Base-by-base conservation (phyloP, 2,113 vertebrate genomes). In the Oriolus oriolus region DNA sequence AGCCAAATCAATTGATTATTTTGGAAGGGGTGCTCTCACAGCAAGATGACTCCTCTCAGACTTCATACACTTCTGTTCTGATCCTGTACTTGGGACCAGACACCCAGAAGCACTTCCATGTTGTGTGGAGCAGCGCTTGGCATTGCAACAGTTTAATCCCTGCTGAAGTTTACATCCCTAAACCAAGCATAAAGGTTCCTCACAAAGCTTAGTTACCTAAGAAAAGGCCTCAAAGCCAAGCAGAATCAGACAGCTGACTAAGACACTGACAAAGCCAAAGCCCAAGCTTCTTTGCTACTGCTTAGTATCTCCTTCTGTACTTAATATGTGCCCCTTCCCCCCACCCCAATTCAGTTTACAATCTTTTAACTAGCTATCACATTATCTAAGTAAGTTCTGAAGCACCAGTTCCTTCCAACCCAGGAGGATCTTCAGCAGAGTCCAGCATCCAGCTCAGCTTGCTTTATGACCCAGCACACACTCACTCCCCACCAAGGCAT, bases 391-490 rank as follows among this genome's bases (percentile, higher is more conserved):
- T 3, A 74, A 47, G 47, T 27, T 54, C 41, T 45, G 39, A 89
- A 92, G 42, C 1, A 4, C 27, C 50, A 27, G 23, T 4, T 80
- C 47, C 76, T 88, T 47, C n/a, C 42, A 53, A 23, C 0, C 3
- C 27, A 74, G 54, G 7, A 76, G 17, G 2, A 42, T 7, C 23
- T 63, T n/a, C 22, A 74, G 64, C 35, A 37, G 20, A 60, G 13
- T 12, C n/a, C 35, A 70, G 31, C 10, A 8, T 18, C 37, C 47
- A 59, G 35, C 1, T 0, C 4, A 0, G 10, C 13, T 45, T 31
- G 24, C 59, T 21, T 69, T 85, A 53, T 60, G 11, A 82, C 42
- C 33, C 76, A 75, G 26, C 1, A 2, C 35, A 63, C 4, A 0
- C 30, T 31, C 2, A 0, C 16, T 39, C 35, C 64, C 42, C 92